These are phyloP conservation scores for Oncorhynchus gorbuscha DNA, from an alignment of 2,113 vertebrate species.

Conservation along the genomic window DNA sequence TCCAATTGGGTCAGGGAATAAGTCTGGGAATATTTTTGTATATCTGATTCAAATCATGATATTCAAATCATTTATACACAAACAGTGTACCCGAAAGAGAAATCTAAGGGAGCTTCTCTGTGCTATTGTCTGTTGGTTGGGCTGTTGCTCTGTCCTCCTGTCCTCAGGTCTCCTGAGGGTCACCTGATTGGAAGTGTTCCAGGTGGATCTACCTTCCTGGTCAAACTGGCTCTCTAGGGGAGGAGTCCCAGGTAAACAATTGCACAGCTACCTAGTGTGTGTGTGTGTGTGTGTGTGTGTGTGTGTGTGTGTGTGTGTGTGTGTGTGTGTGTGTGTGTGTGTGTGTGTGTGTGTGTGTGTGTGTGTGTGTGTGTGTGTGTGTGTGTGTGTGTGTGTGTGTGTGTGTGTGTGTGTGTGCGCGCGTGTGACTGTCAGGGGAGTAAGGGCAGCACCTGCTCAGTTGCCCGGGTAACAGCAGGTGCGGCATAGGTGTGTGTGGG, in stretches of 20 bases:
- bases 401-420: neutral
- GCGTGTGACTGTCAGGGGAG: neutral
- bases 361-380: neutral
- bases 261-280: neutral
- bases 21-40: neutral
- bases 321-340: neutral
- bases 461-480: slow-evolving; percentile 19
- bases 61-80: neutral
- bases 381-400: neutral
- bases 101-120: neutral
- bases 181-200: neutral
- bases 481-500: neutral
- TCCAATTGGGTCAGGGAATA: neutral
- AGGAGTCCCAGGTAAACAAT: neutral
- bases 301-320: neutral
- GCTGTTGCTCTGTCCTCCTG: neutral
- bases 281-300: neutral
- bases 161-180: neutral
- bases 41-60: neutral
- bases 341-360: neutral
- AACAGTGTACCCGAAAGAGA: neutral
- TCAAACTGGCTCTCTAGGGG: neutral
- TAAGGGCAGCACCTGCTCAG: slow-evolving; percentile 1
- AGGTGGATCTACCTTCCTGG: neutral
- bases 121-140: neutral